phyloP scores from a whole-genome alignment of 2,797 vertebrate species.

The Pagetopsis macropterus region DNA sequence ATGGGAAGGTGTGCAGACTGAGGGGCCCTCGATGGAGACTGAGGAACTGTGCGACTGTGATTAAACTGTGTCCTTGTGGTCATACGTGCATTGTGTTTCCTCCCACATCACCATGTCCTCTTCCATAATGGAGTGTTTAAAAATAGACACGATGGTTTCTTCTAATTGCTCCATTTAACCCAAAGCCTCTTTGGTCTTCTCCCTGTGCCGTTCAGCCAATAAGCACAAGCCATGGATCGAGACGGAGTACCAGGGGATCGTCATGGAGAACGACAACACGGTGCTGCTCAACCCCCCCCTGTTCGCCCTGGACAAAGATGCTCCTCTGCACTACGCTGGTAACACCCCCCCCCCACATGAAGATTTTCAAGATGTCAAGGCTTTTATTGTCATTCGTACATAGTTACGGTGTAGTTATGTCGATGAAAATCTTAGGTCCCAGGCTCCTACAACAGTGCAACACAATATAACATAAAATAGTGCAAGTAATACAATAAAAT shows the following conservation, averaged over 20 bases:
- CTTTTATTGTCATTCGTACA: no score
- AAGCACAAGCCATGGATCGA: conserved; percentile 99
- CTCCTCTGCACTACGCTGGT: conserved; percentile 97
- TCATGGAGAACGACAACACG: conserved; percentile 99
- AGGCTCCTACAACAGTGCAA: no score
- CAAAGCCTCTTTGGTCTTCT: conserved; percentile 63
- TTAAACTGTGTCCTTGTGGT: conserved; percentile 54
- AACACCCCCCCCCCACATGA: conserved; percentile 34
- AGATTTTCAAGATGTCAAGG: no score
- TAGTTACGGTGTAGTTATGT: no score
- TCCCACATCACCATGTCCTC: conserved; percentile 46
- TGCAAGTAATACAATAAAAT: no score
- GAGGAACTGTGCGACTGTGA: conserved; percentile 34
- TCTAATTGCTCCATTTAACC: conserved; percentile 80
- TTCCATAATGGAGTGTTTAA: conserved; percentile 63
- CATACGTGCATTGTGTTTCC: conserved; percentile 49
- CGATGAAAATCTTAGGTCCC: no score
- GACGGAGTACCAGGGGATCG: conserved; percentile 98
- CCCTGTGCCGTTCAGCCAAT: conserved; percentile 87
- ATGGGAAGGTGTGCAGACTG: conserved; percentile 49
- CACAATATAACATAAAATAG: no score
- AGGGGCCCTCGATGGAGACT: conserved; percentile 31
- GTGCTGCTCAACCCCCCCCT: conserved; percentile 96
- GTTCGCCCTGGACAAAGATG: conserved; percentile 98
- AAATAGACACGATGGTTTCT: conserved; percentile 71